These are phyloP conservation scores for Lordiphosa andalusiaca DNA, from an alignment of 2,888 invertebrate genomes.

Conservation along the genomic window DNA sequence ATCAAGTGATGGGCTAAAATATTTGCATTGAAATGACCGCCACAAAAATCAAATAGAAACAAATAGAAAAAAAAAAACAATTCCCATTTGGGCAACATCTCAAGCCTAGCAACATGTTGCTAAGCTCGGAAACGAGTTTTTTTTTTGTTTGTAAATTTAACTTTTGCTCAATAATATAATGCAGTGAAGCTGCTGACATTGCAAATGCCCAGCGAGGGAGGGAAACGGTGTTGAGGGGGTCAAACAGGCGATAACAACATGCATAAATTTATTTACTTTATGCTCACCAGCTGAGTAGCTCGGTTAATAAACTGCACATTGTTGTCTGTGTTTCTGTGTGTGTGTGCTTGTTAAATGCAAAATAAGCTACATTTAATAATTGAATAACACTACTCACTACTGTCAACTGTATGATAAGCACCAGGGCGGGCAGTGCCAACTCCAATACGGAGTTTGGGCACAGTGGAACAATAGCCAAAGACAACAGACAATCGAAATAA, in stretches of 20 bases:
- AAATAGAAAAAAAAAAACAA: neutral
- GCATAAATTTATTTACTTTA: slow-evolving; percentile 46
- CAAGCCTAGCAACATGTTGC: slow-evolving; percentile 13
- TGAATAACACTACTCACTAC: slow-evolving; percentile 39
- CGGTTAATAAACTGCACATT: slow-evolving; percentile 66
- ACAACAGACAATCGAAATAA: too few species aligned
- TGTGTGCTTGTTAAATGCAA: slow-evolving; percentile 54
- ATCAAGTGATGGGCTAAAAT: too few species aligned
- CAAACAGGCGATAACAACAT: slow-evolving; percentile 32
- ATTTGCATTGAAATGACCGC: too few species aligned
- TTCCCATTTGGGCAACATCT: slow-evolving; percentile 31
- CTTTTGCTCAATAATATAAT: slow-evolving; percentile 21
- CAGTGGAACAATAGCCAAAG: neutral
- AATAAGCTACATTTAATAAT: slow-evolving; percentile 62
- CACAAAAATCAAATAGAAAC: neutral
- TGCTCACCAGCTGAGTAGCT: slow-evolving; percentile 27
- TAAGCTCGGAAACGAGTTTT: slow-evolving; percentile 22
- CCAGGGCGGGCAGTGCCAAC: neutral
- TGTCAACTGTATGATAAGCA: slow-evolving; percentile 30
- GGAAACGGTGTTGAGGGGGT: slow-evolving; percentile 5
- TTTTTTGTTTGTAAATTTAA: neutral
- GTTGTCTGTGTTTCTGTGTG: slow-evolving; percentile 20
- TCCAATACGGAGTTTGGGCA: slow-evolving; percentile 6
- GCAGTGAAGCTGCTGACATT: slow-evolving; percentile 33
- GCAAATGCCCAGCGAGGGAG: slow-evolving; percentile 8